Conservation (phyloP, 2,888 invertebrate species). For the Epinotia brunnichana region DNA sequence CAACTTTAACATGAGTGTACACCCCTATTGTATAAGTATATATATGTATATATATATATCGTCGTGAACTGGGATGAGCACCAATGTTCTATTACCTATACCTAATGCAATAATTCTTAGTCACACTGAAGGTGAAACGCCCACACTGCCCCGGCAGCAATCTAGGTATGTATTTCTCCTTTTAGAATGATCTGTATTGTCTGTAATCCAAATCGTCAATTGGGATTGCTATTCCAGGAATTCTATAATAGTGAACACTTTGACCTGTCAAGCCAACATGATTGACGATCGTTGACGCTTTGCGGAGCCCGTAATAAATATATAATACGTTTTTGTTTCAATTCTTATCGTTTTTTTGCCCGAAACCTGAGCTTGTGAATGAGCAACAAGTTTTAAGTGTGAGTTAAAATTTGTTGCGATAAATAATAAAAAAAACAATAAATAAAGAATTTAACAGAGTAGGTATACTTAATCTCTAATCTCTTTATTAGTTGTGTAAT, state of each 20-base stretch:
- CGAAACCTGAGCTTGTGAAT: too few species aligned
- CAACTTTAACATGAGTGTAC: too few species aligned
- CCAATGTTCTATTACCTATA: conserved; percentile 18
- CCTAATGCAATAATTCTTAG: conserved; percentile 23
- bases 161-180: not conserved
- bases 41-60: too few species aligned
- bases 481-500: too few species aligned
- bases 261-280: not conserved
- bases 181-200: not conserved
- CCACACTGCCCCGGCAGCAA: not conserved
- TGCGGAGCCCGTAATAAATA: not conserved
- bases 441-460: too few species aligned
- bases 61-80: conserved; percentile 36
- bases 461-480: too few species aligned
- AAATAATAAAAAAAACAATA: too few species aligned
- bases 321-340: not conserved
- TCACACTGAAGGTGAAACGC: not conserved
- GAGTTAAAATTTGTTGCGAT: too few species aligned
- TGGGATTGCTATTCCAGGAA: too few species aligned
- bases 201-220: conserved; percentile 4
- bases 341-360: not conserved
- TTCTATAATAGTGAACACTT: not conserved
- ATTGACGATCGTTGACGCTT: not conserved
- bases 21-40: too few species aligned
- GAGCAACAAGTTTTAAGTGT: too few species aligned